These are phyloP conservation scores for Zoanthus sansibaricus DNA, from an alignment of 92 coral and sea anemone species.

Conservation along the genomic window DNA sequence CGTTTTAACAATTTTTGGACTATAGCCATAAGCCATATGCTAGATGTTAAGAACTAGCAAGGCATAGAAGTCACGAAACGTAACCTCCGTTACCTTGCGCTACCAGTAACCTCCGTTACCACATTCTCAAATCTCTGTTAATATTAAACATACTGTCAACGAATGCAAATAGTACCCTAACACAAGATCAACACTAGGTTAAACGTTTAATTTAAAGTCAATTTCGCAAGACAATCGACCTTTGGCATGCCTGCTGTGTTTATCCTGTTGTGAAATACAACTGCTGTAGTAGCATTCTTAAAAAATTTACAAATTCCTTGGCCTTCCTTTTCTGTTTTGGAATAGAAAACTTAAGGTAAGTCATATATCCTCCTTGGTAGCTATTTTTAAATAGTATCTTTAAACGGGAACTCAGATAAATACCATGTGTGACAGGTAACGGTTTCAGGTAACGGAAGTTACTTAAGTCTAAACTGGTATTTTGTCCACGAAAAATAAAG, in stretches of 20 bases:
- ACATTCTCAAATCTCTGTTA: slow-evolving; percentile 8
- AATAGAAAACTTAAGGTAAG: neutral
- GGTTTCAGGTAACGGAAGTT: slow-evolving; percentile 5
- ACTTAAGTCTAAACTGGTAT: neutral
- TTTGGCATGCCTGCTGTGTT: slow-evolving; percentile 8
- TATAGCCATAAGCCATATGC: neutral
- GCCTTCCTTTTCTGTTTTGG: slow-evolving; percentile 6
- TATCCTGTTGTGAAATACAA: slow-evolving; percentile 4
- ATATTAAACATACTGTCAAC: neutral
- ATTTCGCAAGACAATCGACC: slow-evolving; percentile 5
- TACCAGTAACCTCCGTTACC: slow-evolving; percentile 21
- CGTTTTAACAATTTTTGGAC: too few species aligned
- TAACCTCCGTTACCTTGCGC: neutral
- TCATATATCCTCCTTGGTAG: neutral
- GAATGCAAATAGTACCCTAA: neutral
- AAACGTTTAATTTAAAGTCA: neutral
- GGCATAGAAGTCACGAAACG: slow-evolving; percentile 9
- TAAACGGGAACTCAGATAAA: neutral
- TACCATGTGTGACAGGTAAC: slow-evolving; percentile 9
- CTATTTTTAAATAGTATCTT: neutral
- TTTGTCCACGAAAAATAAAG: slow-evolving; percentile 6
- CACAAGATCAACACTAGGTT: slow-evolving; percentile 1
- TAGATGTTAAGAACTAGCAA: neutral
- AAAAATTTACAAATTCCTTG: slow-evolving; percentile 3
- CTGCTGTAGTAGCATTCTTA: slow-evolving; percentile 5